phyloP scores from a whole-genome alignment of 2,888 invertebrate genomes.

The Carcina quercana region DNA sequence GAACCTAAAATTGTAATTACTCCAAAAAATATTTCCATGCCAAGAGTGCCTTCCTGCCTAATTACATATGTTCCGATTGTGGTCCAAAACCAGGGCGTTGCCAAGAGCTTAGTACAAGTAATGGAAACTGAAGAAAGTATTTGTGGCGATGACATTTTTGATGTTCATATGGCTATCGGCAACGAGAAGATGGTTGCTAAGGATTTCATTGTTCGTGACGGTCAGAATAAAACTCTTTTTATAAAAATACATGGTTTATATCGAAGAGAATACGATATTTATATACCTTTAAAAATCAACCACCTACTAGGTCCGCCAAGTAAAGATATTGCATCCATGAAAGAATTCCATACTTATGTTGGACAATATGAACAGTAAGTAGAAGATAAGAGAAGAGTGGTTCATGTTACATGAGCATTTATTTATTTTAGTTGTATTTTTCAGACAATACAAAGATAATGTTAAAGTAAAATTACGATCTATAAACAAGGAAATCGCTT shows the following conservation, averaged over 20 bases:
- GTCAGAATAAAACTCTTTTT: slow-evolving; percentile 49
- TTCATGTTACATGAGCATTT: neutral
- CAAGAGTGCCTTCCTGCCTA: slow-evolving; percentile 59
- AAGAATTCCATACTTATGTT: slow-evolving; percentile 48
- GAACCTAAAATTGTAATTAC: slow-evolving; percentile 65
- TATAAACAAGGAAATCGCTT: slow-evolving; percentile 52
- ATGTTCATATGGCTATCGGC: slow-evolving; percentile 43
- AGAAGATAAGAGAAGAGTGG: neutral
- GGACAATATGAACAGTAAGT: slow-evolving; percentile 48
- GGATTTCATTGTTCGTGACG: slow-evolving; percentile 44
- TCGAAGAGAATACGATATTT: slow-evolving; percentile 70
- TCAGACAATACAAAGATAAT: slow-evolving; percentile 53
- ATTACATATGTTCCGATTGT: slow-evolving; percentile 51
- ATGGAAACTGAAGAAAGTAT: slow-evolving; percentile 45
- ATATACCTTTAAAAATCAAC: slow-evolving; percentile 75
- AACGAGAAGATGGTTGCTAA: slow-evolving; percentile 47
- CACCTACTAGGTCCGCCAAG: slow-evolving; percentile 72
- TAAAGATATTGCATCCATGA: slow-evolving; percentile 33
- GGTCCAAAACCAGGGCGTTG: slow-evolving; percentile 46
- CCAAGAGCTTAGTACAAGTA: slow-evolving; percentile 41
- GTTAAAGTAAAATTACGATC: slow-evolving; percentile 45
- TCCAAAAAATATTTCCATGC: slow-evolving; percentile 64
- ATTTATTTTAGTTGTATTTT: slow-evolving; percentile 15
- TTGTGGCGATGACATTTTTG: slow-evolving; percentile 54
- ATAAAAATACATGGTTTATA: slow-evolving; percentile 52